phyloP scores from a whole-genome alignment of 1,140 invertebrate genomes.

The Bathynomus jamesi region DNA sequence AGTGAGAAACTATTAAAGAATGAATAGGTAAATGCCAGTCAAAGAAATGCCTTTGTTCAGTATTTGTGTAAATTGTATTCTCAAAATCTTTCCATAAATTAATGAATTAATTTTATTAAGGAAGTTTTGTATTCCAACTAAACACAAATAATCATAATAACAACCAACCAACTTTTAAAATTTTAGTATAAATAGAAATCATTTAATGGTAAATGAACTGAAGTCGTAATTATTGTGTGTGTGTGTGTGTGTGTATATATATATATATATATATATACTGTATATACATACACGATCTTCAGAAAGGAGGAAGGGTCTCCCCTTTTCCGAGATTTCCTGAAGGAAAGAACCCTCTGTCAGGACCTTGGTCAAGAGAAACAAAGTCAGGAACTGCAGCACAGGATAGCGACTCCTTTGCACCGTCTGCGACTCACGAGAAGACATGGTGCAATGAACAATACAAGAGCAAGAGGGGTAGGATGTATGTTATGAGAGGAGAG shows the following conservation, averaged over 20 bases:
- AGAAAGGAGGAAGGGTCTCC: not conserved
- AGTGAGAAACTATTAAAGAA: too few relatives aligned
- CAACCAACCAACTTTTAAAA: not conserved
- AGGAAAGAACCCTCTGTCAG: not conserved
- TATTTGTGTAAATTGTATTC: not conserved
- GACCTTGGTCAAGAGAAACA: not conserved
- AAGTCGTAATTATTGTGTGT: not conserved
- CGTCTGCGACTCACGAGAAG: not conserved
- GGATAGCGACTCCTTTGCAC: not conserved
- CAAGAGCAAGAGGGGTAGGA: too few relatives aligned
- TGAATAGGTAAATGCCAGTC: too few relatives aligned
- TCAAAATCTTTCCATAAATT: not conserved
- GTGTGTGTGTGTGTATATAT: not conserved
- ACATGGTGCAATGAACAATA: too few relatives aligned
- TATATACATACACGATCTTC: not conserved
- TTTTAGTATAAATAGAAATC: not conserved
- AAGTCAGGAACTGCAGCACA: not conserved
- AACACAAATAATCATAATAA: not conserved
- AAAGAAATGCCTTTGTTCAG: too few relatives aligned
- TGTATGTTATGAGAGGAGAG: too few relatives aligned
- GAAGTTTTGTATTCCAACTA: not conserved
- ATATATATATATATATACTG: slow-evolving; percentile 1
- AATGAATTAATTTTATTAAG: not conserved
- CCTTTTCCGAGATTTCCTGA: not conserved
- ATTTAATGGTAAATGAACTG: not conserved